Conservation (phyloP, 2,797 vertebrate genomes). For the Amphiprion clarkii region DNA sequence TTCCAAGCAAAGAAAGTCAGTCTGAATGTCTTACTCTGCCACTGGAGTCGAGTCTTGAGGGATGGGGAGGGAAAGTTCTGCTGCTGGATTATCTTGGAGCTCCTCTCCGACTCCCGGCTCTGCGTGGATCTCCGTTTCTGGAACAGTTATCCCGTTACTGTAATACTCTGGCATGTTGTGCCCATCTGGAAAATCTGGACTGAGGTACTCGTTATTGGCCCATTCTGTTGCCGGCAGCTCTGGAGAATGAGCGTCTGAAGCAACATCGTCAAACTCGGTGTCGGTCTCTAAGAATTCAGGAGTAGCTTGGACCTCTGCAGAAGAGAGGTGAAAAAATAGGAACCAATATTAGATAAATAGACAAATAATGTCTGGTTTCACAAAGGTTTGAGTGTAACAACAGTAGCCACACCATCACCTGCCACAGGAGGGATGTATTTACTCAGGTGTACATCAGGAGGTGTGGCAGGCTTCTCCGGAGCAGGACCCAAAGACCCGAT, state of each 20-base stretch:
- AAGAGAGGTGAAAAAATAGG: background rate
- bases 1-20: background rate
- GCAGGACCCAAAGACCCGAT: slow-evolving; percentile 68
- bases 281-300: slow-evolving; percentile 52
- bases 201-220: slow-evolving; percentile 17
- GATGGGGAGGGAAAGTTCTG: slow-evolving; percentile 20
- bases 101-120: background rate
- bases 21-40: slow-evolving; percentile 66
- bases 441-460: slow-evolving; percentile 62
- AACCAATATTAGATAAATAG: background rate
- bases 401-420: slow-evolving; percentile 41
- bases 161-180: slow-evolving; percentile 7
- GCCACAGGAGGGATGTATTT: slow-evolving; percentile 32
- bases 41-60: slow-evolving; percentile 25
- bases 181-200: slow-evolving; percentile 15
- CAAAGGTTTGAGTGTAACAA: background rate
- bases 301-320: slow-evolving; percentile 46
- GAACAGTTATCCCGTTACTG: slow-evolving; percentile 33
- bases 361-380: background rate
- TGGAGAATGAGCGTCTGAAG: slow-evolving; percentile 30
- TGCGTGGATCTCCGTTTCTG: slow-evolving; percentile 4
- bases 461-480: slow-evolving; percentile 83
- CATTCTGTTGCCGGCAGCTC: slow-evolving; percentile 43
- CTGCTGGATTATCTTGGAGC: slow-evolving; percentile 24
- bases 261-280: slow-evolving; percentile 49